Percentiles rank a stretch among this genome's conserved stretches.
Conservation (phyloP, 2,888 invertebrate genomes). For the Fissipunctia ypsillon region DNA sequence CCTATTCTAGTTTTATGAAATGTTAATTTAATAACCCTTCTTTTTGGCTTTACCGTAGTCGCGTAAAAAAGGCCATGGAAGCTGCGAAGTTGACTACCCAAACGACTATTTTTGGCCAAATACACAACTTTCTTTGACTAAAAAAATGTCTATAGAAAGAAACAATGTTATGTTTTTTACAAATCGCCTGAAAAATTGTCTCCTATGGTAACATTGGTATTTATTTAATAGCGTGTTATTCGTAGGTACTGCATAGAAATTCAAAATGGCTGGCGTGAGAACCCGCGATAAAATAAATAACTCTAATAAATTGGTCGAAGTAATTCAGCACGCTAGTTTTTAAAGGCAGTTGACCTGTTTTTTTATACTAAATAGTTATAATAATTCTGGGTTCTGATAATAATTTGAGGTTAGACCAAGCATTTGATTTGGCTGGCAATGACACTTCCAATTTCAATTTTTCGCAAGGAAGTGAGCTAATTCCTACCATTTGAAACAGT, state of each 20-base stretch:
- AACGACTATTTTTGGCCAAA: not conserved
- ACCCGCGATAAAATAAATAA: slow-evolving; percentile 45
- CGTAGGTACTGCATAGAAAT: slow-evolving; percentile 30
- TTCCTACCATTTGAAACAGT: too few species aligned
- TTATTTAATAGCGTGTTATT: slow-evolving; percentile 29
- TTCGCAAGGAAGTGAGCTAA: too few species aligned
- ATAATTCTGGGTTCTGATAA: slow-evolving; percentile 3
- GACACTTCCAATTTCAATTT: too few species aligned
- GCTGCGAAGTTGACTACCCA: slow-evolving; percentile 14
- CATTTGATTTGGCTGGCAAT: too few species aligned
- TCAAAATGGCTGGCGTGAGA: slow-evolving; percentile 56
- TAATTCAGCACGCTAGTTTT: slow-evolving; percentile 47
- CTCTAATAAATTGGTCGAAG: slow-evolving; percentile 48
- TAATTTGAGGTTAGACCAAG: slow-evolving; percentile 3
- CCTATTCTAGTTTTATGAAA: slow-evolving; percentile 36
- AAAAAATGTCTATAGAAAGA: not conserved
- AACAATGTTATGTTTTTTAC: not conserved
- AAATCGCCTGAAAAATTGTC: not conserved
- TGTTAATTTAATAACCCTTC: slow-evolving; percentile 2
- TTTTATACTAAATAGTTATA: slow-evolving; percentile 4
- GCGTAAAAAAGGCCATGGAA: slow-evolving; percentile 1
- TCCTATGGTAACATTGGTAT: slow-evolving; percentile 11
- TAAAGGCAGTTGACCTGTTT: slow-evolving; percentile 44
- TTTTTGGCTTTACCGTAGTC: too few species aligned
- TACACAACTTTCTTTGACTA: not conserved